phyloP scores from a whole-genome alignment of 2,113 vertebrate genomes.

The Carlito syrichta region DNA sequence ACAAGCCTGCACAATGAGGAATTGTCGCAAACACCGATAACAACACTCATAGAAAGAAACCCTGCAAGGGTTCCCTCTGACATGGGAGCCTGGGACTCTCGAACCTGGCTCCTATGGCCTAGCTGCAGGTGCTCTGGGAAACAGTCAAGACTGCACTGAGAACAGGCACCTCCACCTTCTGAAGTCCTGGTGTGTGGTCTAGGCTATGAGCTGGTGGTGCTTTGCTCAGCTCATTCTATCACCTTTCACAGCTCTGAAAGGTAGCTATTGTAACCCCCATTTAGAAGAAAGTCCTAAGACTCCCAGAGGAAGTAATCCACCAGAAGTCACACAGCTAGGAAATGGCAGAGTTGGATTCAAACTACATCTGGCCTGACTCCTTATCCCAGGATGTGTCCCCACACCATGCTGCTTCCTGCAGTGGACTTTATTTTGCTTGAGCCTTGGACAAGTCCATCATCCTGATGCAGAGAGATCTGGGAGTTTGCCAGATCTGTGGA shows the following conservation, averaged over 20 bases:
- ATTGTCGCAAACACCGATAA: neutral
- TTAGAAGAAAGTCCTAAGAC: neutral
- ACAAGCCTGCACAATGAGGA: neutral
- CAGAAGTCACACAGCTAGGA: neutral
- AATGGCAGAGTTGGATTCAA: neutral
- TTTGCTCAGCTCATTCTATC: neutral
- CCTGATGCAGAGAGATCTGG: neutral
- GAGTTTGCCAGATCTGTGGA: neutral
- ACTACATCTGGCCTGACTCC: neutral
- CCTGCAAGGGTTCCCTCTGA: neutral
- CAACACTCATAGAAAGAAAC: neutral
- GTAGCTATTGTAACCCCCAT: neutral
- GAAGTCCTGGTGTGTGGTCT: neutral
- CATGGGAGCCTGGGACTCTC: no score
- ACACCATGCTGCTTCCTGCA: no score
- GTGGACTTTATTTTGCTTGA: neutral
- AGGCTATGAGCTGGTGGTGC: neutral
- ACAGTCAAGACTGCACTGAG: neutral
- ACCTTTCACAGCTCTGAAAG: neutral
- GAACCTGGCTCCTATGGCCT: rapidly evolving
- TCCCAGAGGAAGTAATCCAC: neutral
- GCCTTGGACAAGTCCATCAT: neutral
- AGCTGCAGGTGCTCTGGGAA: neutral
- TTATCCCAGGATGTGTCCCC: neutral
- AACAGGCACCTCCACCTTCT: neutral